Conservation (phyloP, 2,888 invertebrate genomes). For the Venusia cambrica region DNA sequence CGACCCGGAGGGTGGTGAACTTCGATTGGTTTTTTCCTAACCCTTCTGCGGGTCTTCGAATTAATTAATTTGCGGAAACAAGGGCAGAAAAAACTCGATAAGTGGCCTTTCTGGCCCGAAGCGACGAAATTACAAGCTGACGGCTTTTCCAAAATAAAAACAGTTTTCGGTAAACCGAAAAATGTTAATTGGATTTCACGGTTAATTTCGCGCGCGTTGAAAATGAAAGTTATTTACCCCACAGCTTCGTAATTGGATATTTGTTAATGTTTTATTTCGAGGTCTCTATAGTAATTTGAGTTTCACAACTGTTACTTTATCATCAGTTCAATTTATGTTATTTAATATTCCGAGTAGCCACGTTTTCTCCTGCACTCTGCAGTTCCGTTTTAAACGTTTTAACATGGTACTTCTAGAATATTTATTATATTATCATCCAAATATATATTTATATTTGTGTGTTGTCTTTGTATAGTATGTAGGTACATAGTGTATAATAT, state of each 20-base stretch:
- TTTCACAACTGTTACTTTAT: too few species aligned
- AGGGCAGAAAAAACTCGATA: slow-evolving; percentile 35
- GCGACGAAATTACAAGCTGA: slow-evolving; percentile 32
- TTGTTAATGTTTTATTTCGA: slow-evolving; percentile 2
- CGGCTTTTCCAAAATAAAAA: slow-evolving; percentile 26
- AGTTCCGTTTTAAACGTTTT: too few species aligned
- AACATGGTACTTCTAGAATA: too few species aligned
- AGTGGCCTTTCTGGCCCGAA: slow-evolving; percentile 28
- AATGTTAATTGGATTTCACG: slow-evolving; percentile 22
- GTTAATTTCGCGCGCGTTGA: slow-evolving; percentile 15
- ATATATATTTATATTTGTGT: too few species aligned
- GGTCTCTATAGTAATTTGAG: too few species aligned
- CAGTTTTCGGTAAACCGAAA: slow-evolving; percentile 20
- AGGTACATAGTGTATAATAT: too few species aligned
- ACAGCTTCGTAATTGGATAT: slow-evolving; percentile 10
- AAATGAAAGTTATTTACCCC: slow-evolving; percentile 19
- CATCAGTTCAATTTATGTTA: too few species aligned
- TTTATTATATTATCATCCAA: too few species aligned
- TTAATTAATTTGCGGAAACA: slow-evolving; percentile 47
- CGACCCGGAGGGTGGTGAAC: slow-evolving; percentile 20
- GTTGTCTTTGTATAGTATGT: too few species aligned
- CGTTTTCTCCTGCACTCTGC: too few species aligned
- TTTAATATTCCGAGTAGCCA: too few species aligned
- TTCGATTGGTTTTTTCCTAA: slow-evolving; percentile 33
- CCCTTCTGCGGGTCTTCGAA: slow-evolving; percentile 32